These are phyloP conservation scores for Hydroisotoma schaefferi DNA, from an alignment of 2,888 invertebrate species.

Conservation along the genomic window DNA sequence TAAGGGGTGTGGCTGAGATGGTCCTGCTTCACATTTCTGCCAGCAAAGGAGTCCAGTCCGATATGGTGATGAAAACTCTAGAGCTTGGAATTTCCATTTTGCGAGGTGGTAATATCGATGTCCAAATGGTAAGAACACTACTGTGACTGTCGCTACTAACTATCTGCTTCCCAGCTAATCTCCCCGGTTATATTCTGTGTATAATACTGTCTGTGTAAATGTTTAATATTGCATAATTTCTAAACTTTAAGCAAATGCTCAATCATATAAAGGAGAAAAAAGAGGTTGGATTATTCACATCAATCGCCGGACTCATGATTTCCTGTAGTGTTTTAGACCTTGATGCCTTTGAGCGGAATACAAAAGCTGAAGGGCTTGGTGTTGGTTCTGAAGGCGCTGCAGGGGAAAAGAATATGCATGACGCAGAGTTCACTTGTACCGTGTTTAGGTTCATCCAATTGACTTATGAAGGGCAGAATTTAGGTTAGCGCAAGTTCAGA, in stretches of 20 bases:
- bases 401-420: conserved; percentile 99
- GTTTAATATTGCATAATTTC: not conserved
- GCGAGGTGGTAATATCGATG: conserved; percentile 94
- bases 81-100: conserved; percentile 93
- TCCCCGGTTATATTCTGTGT: too few relatives aligned
- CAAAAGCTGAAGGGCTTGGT: conserved; percentile 86
- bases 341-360: conserved; percentile 96
- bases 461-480: conserved; percentile 99
- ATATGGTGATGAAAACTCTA: conserved; percentile 90
- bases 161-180: not conserved
- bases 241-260: conserved; percentile 71
- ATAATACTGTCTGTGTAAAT: too few relatives aligned
- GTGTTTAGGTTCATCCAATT: conserved; percentile 97
- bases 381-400: conserved; percentile 88
- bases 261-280: conserved; percentile 98
- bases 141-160: not conserved
- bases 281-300: conserved; percentile 99
- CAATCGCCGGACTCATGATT: conserved; percentile 98
- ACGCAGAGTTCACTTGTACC: conserved; percentile 97
- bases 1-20: conserved; percentile 11
- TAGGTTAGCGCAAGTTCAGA: conserved; percentile 61
- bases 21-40: conserved; percentile 68
- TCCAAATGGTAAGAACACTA: conserved; percentile 89
- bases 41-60: conserved; percentile 73
- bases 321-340: conserved; percentile 93